These are phyloP conservation scores for Anoura caudifer DNA, from an alignment of 2,113 vertebrate genomes.

Conservation along the genomic window DNA sequence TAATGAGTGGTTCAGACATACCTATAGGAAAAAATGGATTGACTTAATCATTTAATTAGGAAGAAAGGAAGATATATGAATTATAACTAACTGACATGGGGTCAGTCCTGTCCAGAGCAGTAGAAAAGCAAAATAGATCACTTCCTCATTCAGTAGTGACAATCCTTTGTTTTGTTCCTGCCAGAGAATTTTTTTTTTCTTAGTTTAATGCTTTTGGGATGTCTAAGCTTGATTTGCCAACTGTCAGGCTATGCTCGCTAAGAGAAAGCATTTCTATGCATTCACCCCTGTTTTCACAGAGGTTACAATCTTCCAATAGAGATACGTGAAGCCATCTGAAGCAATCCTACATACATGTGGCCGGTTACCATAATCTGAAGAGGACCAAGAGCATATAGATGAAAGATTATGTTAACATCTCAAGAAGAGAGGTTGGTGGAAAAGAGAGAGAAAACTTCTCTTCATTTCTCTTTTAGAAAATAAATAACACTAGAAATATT, in stretches of 20 bases:
- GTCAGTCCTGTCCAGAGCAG: not conserved
- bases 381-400: not conserved
- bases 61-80: not conserved
- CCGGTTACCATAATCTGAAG: not conserved
- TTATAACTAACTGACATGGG: not conserved
- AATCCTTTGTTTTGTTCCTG: not conserved
- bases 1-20: not conserved
- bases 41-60: not conserved
- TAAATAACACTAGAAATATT: conserved; percentile 62
- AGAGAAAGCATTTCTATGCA: not conserved
- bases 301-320: not conserved
- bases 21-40: not conserved
- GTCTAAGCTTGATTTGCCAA: not conserved
- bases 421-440: not conserved
- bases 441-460: not conserved
- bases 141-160: not conserved
- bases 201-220: not conserved
- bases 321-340: not conserved
- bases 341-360: not conserved
- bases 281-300: not conserved
- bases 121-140: not conserved
- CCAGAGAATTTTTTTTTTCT: not conserved
- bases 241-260: accelerated
- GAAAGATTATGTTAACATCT: not conserved
- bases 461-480: conserved; percentile 55